These are phyloP conservation scores for Pontoporia blainvillei DNA, from an alignment of 2,113 vertebrate species.

Conservation along the genomic window DNA sequence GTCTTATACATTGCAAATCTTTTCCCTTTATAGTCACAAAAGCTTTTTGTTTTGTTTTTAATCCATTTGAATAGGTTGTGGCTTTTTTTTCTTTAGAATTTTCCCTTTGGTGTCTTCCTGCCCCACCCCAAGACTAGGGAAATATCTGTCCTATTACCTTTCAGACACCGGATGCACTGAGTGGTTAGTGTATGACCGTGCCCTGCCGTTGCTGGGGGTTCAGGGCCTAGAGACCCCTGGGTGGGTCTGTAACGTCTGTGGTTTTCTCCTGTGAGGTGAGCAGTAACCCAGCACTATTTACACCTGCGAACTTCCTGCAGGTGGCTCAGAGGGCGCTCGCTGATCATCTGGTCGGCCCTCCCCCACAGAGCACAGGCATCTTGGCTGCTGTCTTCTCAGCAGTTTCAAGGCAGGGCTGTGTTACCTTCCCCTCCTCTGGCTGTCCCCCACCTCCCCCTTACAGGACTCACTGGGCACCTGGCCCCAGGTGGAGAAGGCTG, in stretches of 20 bases:
- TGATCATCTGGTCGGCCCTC: neutral
- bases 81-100: neutral
- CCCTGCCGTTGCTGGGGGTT: rapidly evolving
- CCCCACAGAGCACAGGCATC: neutral
- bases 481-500: neutral
- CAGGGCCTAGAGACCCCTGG: neutral
- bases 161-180: neutral
- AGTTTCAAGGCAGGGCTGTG: neutral
- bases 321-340: neutral
- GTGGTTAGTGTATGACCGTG: neutral
- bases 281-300: rapidly evolving
- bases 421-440: neutral
- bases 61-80: too few relatives aligned
- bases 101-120: neutral
- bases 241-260: neutral
- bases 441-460: neutral
- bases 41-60: neutral
- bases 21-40: neutral
- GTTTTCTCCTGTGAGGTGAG: neutral
- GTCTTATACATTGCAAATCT: neutral
- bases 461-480: neutral
- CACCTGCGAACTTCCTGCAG: neutral
- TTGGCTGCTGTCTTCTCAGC: neutral
- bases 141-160: neutral
- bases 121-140: neutral